These are phyloP conservation scores for Caranx melampygus DNA, from an alignment of 2,113 vertebrate genomes.

Conservation along the genomic window DNA sequence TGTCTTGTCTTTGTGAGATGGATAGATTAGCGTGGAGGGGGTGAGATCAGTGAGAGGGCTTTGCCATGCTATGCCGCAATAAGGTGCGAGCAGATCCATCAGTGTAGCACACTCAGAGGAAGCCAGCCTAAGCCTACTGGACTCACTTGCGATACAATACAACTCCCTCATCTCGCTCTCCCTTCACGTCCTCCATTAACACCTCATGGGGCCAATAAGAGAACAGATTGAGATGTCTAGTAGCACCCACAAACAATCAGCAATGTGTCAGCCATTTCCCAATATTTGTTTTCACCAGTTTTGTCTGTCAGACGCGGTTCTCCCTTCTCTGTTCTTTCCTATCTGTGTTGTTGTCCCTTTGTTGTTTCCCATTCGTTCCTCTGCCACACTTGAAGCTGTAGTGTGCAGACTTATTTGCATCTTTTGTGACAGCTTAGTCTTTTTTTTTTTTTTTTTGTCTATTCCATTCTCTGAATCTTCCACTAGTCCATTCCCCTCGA, in stretches of 20 bases:
- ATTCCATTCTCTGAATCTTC: constrained; percentile 41
- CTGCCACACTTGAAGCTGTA: constrained; percentile 11
- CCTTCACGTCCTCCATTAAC: constrained; percentile 28
- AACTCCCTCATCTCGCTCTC: constrained; percentile 19
- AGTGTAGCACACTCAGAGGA: constrained; percentile 37
- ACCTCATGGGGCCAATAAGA: constrained; percentile 21
- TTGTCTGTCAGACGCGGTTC: constrained; percentile 34
- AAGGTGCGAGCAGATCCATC: constrained; percentile 65
- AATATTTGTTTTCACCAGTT: constrained; percentile 10
- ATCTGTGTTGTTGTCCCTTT: constrained; percentile 19
- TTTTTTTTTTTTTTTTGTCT: constrained; percentile 7
- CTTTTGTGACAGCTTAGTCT: constrained; percentile 25
- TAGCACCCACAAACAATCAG: constrained; percentile 22
- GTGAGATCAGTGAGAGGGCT: constrained; percentile 42
- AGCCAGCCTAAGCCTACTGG: constrained; percentile 46
- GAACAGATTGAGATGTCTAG: constrained; percentile 39
- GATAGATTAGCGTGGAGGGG: constrained; percentile 50
- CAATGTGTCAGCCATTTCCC: constrained; percentile 32
- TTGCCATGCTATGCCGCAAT: constrained; percentile 31
- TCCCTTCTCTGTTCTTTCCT: constrained; percentile 24
- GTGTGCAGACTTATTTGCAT: constrained; percentile 43
- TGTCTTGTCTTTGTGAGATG: constrained; percentile 58
- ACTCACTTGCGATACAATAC: constrained; percentile 7
- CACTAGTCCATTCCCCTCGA: constrained; percentile 3
- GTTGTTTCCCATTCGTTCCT: constrained; percentile 10